Evolutionary conservation across 1,140 invertebrate species (phyloP), one percentile per base, ranked within the genome.

Genomic region (Eurytemora carolleeae): DNA sequence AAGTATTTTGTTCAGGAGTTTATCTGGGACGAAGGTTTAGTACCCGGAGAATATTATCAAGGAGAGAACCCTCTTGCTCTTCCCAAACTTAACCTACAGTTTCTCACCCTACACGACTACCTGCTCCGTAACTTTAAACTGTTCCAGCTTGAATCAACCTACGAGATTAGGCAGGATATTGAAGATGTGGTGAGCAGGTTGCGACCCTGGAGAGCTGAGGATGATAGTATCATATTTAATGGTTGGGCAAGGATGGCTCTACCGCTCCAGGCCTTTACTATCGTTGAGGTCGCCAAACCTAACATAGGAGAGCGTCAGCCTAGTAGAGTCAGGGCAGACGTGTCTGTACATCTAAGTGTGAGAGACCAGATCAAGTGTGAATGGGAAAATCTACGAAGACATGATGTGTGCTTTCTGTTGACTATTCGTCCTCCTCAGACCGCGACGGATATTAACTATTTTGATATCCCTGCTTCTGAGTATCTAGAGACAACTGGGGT

Each of bases 221-320:
- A 93, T 71, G 83, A 79, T 0, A 82, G 79, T 58, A 82, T 84
- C 24, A 84, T 87, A 66, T 99, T 94, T 75, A 89, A 89, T 3
- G 94, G 95, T 18, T 98, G 94, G 93, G 92, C 95, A 0, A 77
- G 93, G 64, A 98, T 99, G 95, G 94, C 95, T 1, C 86, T 96
- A 67, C 89, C 91, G 0, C 88, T 99, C 52, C 77, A 82, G 3
- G 82, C 82, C 63, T 97, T 98, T 74, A 85, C 86, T 15, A 86
- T 98, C 18, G 87, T 97, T n/a, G 91, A 97, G 75, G 75, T 75
- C 23, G 78, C 76, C 2, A 79, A 80, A 68, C 79, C 80, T 3
- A 71, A 76, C 53, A 73, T 82, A 25, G 84, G 95, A 0, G 93
- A 98, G 71, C 91, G 86, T 68, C 82, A 87, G 63, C 96, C 96